phyloP scores from a whole-genome alignment of 2,113 vertebrate species.

The Bettongia penicillata region DNA sequence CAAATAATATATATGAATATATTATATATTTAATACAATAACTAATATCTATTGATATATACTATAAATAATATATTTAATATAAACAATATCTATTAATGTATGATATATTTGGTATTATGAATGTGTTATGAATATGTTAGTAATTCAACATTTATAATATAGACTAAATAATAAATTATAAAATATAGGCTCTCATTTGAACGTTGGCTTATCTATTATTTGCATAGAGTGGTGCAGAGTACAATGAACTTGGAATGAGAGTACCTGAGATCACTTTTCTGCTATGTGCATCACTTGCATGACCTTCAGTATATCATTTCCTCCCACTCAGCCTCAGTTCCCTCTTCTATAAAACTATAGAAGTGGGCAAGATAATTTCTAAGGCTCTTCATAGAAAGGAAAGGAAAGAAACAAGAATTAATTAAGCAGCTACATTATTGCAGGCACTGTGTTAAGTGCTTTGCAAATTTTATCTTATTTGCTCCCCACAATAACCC shows the following conservation, averaged over 20 bases:
- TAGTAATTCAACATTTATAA: background rate
- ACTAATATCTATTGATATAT: too few species aligned
- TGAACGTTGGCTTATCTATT: background rate
- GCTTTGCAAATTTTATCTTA: background rate
- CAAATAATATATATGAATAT: background rate
- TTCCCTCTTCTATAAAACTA: background rate
- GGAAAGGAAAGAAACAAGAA: background rate
- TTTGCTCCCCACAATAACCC: background rate
- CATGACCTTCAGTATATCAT: background rate
- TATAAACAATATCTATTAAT: background rate
- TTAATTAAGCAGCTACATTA: background rate
- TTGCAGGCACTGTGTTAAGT: background rate
- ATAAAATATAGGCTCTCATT: background rate
- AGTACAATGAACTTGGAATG: background rate
- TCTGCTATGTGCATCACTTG: background rate
- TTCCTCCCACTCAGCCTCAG: background rate
- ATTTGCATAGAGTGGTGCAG: background rate
- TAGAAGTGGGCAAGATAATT: background rate
- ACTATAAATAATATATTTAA: background rate
- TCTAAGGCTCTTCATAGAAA: background rate
- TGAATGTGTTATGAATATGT: background rate
- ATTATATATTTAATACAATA: background rate
- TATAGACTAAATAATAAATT: background rate
- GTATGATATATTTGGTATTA: background rate
- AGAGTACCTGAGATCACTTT: background rate